A percentile compares a stretch with the other conserved stretches of the same genome.
Evolutionary conservation across 2,797 vertebrate genomes (phyloP).

Genomic region (Botia kubotai): DNA sequence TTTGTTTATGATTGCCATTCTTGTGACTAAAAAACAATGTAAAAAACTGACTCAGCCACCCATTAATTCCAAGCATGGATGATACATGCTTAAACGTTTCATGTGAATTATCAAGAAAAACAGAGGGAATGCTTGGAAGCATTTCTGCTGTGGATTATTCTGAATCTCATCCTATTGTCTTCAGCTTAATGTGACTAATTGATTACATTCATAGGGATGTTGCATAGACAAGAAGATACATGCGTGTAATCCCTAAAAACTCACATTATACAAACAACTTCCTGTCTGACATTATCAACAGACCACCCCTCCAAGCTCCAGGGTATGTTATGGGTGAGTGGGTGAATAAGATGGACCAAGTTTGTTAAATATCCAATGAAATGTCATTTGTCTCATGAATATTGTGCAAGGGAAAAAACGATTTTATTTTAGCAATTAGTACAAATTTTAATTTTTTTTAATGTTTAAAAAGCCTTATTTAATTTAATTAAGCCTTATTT

Average conservation of each 20-base stretch:
- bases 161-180: conserved; percentile 43
- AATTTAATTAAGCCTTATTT: no score
- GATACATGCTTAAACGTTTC: conserved; percentile 39
- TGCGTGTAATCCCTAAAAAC: conserved; percentile 44
- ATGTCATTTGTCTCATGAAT: conserved; percentile 52
- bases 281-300: conserved; percentile 31
- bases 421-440: conserved; percentile 42
- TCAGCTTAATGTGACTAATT: conserved; percentile 52
- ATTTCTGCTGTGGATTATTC: conserved; percentile 19
- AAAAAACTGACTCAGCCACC: conserved; percentile 9
- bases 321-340: not conserved
- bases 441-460: no score
- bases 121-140: conserved; percentile 4
- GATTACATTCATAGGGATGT: conserved; percentile 38
- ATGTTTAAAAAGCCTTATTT: no score
- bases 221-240: not conserved
- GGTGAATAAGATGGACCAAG: not conserved
- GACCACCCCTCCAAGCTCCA: conserved; percentile 14
- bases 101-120: conserved; percentile 13
- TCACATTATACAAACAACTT: conserved; percentile 5
- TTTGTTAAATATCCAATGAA: conserved; percentile 42
- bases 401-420: conserved; percentile 57
- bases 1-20: conserved; percentile 17
- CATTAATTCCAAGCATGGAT: conserved; percentile 18
- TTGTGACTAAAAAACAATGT: conserved; percentile 23